Evolutionary conservation across 2,888 invertebrate species (phyloP).

Genomic region (Scaptomyza caliginosa): DNA sequence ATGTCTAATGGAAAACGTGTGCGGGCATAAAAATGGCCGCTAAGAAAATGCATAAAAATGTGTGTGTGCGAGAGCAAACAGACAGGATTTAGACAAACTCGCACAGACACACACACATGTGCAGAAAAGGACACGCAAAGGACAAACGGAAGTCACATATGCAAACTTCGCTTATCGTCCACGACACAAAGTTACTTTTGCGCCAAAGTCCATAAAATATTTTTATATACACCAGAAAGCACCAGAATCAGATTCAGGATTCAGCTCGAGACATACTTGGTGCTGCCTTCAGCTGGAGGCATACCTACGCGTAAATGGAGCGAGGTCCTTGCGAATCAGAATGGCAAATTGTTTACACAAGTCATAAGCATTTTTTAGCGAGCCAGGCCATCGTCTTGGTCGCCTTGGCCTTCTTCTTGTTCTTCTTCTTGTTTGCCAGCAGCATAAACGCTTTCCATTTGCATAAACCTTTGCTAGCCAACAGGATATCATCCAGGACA

Average conservation of each 20-base stretch:
- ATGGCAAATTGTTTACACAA: slow-evolving; percentile 74
- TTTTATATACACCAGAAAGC: slow-evolving; percentile 57
- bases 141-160: slow-evolving; percentile 76
- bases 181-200: slow-evolving; percentile 72
- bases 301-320: slow-evolving; percentile 72
- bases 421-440: slow-evolving; percentile 59
- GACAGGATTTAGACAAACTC: slow-evolving; percentile 34
- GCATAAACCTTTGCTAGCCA: slow-evolving; percentile 68
- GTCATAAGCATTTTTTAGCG: slow-evolving; percentile 79
- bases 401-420: slow-evolving; percentile 6
- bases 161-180: slow-evolving; percentile 66
- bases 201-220: slow-evolving; percentile 74
- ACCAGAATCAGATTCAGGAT: slow-evolving; percentile 19
- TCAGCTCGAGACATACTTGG: slow-evolving; percentile 8
- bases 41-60: slow-evolving; percentile 82
- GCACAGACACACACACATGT: slow-evolving; percentile 2
- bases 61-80: slow-evolving; percentile 47
- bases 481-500: slow-evolving; percentile 12
- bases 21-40: slow-evolving; percentile 82
- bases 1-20: slow-evolving; percentile 83
- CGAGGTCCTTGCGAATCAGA: slow-evolving; percentile 17
- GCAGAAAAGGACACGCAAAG: slow-evolving; percentile 66
- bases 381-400: slow-evolving; percentile 45
- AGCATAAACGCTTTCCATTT: slow-evolving; percentile 64
- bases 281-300: slow-evolving; percentile 22